Evolutionary conservation across 2,888 invertebrate genomes (phyloP).

Genomic region (Pantelozetes paolii): DNA sequence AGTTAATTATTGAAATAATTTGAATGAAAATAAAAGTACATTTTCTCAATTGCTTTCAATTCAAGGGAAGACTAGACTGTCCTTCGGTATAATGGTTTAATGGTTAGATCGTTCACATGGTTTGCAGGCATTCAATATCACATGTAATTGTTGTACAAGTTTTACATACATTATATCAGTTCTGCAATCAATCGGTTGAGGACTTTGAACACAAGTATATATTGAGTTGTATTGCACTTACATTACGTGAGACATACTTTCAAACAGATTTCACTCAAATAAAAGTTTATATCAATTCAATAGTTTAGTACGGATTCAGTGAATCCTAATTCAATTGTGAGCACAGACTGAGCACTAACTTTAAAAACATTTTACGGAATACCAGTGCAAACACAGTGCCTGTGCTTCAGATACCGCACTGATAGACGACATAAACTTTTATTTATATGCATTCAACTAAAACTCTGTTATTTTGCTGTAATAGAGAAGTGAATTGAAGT

Average conservation of each 20-base stretch:
- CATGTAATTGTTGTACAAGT: slow-evolving; percentile 13
- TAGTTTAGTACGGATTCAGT: not conserved
- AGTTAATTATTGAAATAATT: not conserved
- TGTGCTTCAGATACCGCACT: not conserved
- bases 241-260: slow-evolving; percentile 15
- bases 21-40: not conserved
- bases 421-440: slow-evolving; percentile 2
- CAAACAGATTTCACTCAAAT: slow-evolving; percentile 7
- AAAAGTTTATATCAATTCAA: not conserved
- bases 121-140: not conserved
- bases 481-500: not conserved
- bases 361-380: not conserved
- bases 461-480: not conserved
- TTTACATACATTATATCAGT: slow-evolving; percentile 29
- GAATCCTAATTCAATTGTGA: not conserved
- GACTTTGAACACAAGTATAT: slow-evolving; percentile 24
- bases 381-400: not conserved
- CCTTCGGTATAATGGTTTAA: slow-evolving; percentile 9
- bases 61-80: slow-evolving; percentile 11
- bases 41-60: not conserved
- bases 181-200: slow-evolving; percentile 4
- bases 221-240: slow-evolving; percentile 19
- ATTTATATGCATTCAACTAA: slow-evolving; percentile 17
- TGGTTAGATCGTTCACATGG: slow-evolving; percentile 22
- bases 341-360: not conserved